Conservation (phyloP, 2,888 invertebrate species). For the Plebejus anna region DNA sequence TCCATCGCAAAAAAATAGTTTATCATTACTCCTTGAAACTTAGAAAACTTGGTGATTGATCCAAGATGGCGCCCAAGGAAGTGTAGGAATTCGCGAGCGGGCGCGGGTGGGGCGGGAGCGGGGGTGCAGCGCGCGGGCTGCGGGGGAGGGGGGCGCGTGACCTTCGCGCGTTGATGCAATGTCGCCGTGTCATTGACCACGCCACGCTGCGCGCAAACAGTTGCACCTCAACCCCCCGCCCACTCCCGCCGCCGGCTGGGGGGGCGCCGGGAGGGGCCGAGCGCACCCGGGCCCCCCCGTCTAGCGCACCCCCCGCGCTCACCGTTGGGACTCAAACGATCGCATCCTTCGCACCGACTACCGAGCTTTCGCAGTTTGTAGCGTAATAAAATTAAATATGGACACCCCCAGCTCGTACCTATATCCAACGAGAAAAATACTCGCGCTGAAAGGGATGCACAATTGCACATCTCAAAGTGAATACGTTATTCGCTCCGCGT, state of each 20-base stretch:
- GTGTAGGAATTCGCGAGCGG: conserved; percentile 56
- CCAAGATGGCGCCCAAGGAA: conserved; percentile 68
- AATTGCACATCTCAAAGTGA: background rate
- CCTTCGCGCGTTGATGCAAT: conserved; percentile 78
- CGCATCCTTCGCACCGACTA: conserved; percentile 39
- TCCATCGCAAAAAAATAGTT: background rate
- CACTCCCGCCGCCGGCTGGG: conserved; percentile 33
- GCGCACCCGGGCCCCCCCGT: conserved; percentile 33
- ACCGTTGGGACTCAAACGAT: conserved; percentile 34
- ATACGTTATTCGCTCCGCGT: background rate
- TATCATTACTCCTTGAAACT: background rate
- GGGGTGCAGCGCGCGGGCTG: conserved; percentile 43
- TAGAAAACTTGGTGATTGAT: conserved; percentile 52
- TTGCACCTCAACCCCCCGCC: conserved; percentile 45
- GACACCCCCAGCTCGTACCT: background rate
- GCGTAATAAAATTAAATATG: conserved; percentile 17
- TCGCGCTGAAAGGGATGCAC: conserved; percentile 13
- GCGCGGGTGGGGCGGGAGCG: conserved; percentile 47
- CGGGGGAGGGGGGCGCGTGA: conserved; percentile 53
- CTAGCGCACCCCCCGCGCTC: conserved; percentile 33
- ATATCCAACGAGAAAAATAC: background rate
- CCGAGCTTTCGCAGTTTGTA: conserved; percentile 15
- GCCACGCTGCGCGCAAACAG: conserved; percentile 45
- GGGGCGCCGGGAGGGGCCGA: background rate
- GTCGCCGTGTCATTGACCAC: conserved; percentile 79